A percentile compares a stretch with the other conserved stretches of the same genome.
phyloP scores from a whole-genome alignment of 2,888 invertebrate species.

The Cryptus viduatorius region DNA sequence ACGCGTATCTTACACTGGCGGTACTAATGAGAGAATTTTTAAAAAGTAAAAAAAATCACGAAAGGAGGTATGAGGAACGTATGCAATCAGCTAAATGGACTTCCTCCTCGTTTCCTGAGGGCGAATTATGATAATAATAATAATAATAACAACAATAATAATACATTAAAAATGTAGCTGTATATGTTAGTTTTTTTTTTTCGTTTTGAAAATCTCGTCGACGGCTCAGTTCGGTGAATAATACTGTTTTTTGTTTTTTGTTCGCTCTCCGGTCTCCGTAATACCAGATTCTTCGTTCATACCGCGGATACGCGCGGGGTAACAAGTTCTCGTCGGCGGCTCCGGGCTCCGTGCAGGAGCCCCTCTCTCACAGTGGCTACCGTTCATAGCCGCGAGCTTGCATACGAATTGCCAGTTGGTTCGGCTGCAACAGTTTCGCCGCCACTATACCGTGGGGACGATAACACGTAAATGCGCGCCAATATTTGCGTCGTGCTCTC shows the following conservation, averaged over 20 bases:
- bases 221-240: too few species aligned
- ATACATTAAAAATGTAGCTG: not conserved
- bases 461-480: slow-evolving; percentile 51
- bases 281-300: too few species aligned
- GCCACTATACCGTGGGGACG: slow-evolving; percentile 13
- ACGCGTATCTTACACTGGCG: not conserved
- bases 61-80: not conserved
- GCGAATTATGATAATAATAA: not conserved
- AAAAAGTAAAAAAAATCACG: not conserved
- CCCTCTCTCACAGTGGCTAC: not conserved
- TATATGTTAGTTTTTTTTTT: too few species aligned
- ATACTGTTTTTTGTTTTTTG: too few species aligned
- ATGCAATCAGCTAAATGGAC: not conserved
- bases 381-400: slow-evolving; percentile 1
- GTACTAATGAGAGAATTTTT: not conserved
- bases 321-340: too few species aligned
- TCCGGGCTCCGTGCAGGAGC: too few species aligned
- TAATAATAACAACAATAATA: not conserved
- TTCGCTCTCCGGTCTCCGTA: too few species aligned
- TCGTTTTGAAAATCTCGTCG: too few species aligned
- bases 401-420: slow-evolving; percentile 10
- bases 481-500: slow-evolving; percentile 67
- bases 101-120: not conserved
- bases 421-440: slow-evolving; percentile 7
- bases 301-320: too few species aligned